phyloP scores from a whole-genome alignment of 1,140 invertebrate species.

The Leptoteleia sp. region DNA sequence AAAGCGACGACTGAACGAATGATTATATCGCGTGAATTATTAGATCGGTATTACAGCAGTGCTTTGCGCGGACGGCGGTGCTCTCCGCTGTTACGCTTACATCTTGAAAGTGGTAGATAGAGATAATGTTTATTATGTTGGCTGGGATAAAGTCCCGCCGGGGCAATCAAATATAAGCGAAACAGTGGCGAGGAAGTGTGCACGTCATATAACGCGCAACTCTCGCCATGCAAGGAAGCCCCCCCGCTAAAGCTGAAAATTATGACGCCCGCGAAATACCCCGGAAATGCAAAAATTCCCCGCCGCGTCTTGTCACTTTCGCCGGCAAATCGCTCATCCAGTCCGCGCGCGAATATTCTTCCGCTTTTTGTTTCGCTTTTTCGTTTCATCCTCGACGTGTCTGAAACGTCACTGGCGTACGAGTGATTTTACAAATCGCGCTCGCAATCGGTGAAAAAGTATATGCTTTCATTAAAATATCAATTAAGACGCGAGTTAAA shows the following conservation, averaged over 20 bases:
- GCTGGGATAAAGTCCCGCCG: conserved; percentile 49
- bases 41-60: conserved; percentile 35
- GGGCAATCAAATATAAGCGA: conserved; percentile 59
- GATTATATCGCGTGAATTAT: conserved; percentile 30
- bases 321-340: no score
- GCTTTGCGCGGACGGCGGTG: no score
- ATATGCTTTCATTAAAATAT: no score
- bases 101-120: conserved; percentile 44
- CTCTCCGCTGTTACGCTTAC: conserved; percentile 48
- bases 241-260: conserved; percentile 28
- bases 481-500: no score
- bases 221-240: conserved; percentile 29
- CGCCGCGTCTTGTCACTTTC: not conserved
- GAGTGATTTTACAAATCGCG: no score
- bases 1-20: no score
- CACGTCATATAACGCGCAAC: conserved; percentile 20
- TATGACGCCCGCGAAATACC: conserved; percentile 27
- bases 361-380: no score
- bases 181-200: conserved; percentile 31
- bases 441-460: not conserved
- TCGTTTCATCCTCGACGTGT: no score
- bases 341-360: no score
- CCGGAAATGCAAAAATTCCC: conserved; percentile 12
- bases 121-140: conserved; percentile 63
- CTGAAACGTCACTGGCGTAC: no score